phyloP scores from a whole-genome alignment of 2,113 vertebrate species.

The Microtus oregoni region DNA sequence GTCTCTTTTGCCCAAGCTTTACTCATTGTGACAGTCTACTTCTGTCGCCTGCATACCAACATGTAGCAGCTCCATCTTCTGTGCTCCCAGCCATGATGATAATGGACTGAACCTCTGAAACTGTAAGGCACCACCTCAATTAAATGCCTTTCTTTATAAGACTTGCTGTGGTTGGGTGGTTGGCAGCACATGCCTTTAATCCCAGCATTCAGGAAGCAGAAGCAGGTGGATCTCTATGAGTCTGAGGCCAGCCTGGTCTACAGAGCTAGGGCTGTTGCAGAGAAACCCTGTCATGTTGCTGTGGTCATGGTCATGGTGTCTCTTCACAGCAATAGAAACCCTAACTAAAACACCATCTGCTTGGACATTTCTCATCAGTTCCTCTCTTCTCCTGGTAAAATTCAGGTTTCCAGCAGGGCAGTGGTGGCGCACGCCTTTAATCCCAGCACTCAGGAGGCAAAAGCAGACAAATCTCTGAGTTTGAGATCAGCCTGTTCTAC shows the following conservation, averaged over 20 bases:
- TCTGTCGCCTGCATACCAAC: not conserved
- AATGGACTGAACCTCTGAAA: not conserved
- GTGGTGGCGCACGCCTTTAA: not conserved
- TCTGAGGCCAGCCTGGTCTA: not conserved
- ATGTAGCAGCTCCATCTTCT: not conserved
- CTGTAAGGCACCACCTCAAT: not conserved
- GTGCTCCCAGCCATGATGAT: not conserved
- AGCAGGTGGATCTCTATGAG: not conserved
- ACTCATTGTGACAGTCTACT: not conserved
- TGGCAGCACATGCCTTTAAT: not conserved
- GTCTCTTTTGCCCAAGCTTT: not conserved
- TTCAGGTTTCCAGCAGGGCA: not conserved
- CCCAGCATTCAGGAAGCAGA: not conserved
- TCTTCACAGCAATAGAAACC: not conserved
- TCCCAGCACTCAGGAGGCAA: not conserved
- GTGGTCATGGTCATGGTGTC: not conserved
- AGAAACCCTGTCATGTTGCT: not conserved
- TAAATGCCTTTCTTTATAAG: not conserved
- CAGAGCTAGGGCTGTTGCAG: not conserved
- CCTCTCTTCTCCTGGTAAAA: constrained; percentile 6
- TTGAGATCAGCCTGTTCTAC: not conserved
- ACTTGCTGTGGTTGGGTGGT: not conserved
- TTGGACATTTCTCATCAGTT: not conserved
- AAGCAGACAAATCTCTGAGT: not conserved
- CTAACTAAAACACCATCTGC: too few relatives aligned